Evolutionary conservation across 1,140 invertebrate species (phyloP).

Genomic region (Papilio helenus): DNA sequence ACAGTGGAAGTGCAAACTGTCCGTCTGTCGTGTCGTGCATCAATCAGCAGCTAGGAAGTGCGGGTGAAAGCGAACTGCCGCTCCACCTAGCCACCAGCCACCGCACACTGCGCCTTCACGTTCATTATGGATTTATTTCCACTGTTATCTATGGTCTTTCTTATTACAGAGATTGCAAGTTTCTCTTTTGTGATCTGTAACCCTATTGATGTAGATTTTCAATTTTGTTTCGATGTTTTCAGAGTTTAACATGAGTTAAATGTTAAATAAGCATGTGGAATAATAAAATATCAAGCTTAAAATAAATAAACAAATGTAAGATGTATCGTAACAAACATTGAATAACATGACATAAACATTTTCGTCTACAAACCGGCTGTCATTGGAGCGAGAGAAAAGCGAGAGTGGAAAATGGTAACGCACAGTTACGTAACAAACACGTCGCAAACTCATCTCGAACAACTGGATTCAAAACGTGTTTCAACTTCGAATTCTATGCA

Average conservation of each 20-base stretch:
- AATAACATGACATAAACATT: conserved; percentile 19
- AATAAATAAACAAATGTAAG: not conserved
- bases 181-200: not conserved
- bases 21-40: conserved; percentile 41
- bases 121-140: not conserved
- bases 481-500: not conserved
- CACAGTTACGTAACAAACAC: conserved; percentile 22
- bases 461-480: conserved; percentile 16
- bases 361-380: conserved; percentile 22
- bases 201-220: no score
- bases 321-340: not conserved
- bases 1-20: conserved; percentile 46
- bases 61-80: conserved; percentile 55
- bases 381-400: conserved; percentile 28
- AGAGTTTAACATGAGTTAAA: no score
- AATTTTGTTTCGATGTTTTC: no score
- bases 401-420: conserved; percentile 38
- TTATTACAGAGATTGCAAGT: not conserved
- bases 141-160: conserved; percentile 6
- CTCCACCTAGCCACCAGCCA: not conserved
- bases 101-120: not conserved
- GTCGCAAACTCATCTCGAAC: conserved; percentile 11
- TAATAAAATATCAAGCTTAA: no score
- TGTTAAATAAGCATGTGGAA: no score
- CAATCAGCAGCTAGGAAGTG: conserved; percentile 53